Percentiles rank a stretch among this genome's conserved stretches.
Evolutionary conservation across 2,113 vertebrate genomes (phyloP).

Genomic region (Neopipo cinnamomea): DNA sequence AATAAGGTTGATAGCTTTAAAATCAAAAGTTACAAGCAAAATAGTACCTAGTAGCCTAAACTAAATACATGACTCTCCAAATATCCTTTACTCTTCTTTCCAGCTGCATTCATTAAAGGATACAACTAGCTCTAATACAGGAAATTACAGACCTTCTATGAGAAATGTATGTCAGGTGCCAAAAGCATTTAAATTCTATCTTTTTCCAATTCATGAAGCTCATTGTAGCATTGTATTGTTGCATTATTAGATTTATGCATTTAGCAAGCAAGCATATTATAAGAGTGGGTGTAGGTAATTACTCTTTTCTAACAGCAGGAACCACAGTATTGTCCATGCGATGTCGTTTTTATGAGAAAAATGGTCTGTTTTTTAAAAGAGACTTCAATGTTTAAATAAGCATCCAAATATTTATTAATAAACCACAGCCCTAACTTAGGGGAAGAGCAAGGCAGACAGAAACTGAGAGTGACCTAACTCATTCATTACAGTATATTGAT

Average conservation of each 20-base stretch:
- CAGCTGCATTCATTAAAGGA: constrained; percentile 43
- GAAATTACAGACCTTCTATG: constrained; percentile 70
- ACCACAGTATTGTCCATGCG: constrained; percentile 63
- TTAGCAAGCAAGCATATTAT: constrained; percentile 67
- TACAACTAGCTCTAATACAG: constrained; percentile 34
- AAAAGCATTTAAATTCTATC: constrained; percentile 73
- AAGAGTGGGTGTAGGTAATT: constrained; percentile 67
- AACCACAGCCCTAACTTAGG: background rate
- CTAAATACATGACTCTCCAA: constrained; percentile 13
- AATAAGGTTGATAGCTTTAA: constrained; percentile 9
- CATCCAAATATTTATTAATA: constrained; percentile 32
- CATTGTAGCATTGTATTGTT: constrained; percentile 68
- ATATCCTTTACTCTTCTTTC: constrained; percentile 15
- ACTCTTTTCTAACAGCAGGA: constrained; percentile 68
- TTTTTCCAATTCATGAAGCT: constrained; percentile 72
- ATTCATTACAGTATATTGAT: background rate
- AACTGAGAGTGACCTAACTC: background rate
- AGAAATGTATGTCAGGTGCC: constrained; percentile 68
- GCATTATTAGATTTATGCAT: constrained; percentile 75
- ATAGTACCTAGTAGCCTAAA: background rate
- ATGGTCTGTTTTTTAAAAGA: constrained; percentile 20
- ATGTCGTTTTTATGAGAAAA: constrained; percentile 60
- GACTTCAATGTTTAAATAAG: constrained; percentile 24
- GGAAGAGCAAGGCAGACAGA: background rate
- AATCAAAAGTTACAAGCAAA: constrained; percentile 38